Evolutionary conservation across 1,140 invertebrate genomes (phyloP).

Genomic region (Holotrichia oblita): DNA sequence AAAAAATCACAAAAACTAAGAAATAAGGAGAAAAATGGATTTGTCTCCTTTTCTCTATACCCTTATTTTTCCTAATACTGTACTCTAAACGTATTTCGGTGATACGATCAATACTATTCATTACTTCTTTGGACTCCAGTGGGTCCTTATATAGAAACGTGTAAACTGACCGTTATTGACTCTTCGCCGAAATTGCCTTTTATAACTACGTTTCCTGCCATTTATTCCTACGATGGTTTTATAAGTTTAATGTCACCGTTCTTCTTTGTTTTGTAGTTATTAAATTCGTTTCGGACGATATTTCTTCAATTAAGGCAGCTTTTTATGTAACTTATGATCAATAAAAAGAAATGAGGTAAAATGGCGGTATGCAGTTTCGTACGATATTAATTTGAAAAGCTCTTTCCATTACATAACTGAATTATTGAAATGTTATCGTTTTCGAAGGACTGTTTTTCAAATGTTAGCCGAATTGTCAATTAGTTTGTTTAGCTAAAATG

Average conservation of each 20-base stretch:
- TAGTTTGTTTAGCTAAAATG: too few relatives aligned
- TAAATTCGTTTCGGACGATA: constrained; percentile 24
- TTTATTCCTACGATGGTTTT: constrained; percentile 5
- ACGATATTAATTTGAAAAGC: too few relatives aligned
- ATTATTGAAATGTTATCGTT: too few relatives aligned
- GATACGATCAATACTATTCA: constrained; percentile 52
- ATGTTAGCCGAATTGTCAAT: too few relatives aligned
- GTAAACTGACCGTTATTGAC: constrained; percentile 57
- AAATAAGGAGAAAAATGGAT: too few relatives aligned
- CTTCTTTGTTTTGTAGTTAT: constrained; percentile 32
- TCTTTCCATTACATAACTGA: too few relatives aligned
- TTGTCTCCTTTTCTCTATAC: neutral
- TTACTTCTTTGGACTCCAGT: constrained; percentile 52
- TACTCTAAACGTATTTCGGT: neutral
- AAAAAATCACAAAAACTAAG: too few relatives aligned
- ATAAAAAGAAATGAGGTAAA: too few relatives aligned
- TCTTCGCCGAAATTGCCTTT: constrained; percentile 51
- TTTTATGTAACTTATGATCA: neutral
- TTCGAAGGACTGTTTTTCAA: too few relatives aligned
- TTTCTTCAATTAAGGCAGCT: neutral
- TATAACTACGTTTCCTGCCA: constrained; percentile 45
- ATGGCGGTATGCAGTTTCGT: too few relatives aligned
- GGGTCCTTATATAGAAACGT: constrained; percentile 54
- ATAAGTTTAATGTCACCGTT: constrained; percentile 20
- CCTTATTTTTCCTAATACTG: neutral